Evolutionary conservation across 2,797 vertebrate genomes (phyloP), one percentile per base, ranked within the genome.

Genomic region (Lepidocolaptes lacrymiger): DNA sequence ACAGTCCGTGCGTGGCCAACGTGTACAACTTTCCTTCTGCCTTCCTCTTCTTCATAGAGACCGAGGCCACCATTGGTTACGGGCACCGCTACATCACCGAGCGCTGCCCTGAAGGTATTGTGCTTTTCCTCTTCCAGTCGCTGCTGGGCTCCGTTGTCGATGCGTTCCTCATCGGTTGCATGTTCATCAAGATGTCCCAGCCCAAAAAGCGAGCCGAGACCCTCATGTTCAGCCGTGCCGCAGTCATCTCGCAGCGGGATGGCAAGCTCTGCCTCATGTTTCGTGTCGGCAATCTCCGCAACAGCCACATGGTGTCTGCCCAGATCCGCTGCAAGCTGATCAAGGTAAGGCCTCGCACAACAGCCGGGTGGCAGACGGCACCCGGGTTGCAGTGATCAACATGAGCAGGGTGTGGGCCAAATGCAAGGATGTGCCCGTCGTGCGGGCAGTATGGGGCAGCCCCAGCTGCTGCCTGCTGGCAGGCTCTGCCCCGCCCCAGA

Each of bases 111-210:
- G 99, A 99, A 86, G 98, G 99, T 46, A 99, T 99, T 80, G 98
- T 99, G 91, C 98, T 99, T 23, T 99, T 99, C 95, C 98, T 99
- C 82, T 99, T 99, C 94, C 99, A 99, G 98, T 99, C 99, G 4
- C 96, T 99, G 75, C 96, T 99, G 88, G 99, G 99, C 18, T 99
- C 99, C 89, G 98, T 99, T 28, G 99, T 99, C 75, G 99, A 99
- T 36, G 99, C 99, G 3, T 99, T 99, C 85, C 98, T 99, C 59
- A 99, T 99, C 88, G 99, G 99, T 67, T 99, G 99, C 97, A 99
- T 99, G 99, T 99, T 99, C 97, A 99, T 99, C 95, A 99, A 99
- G 98, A 99, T 99, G 99, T 99, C 99, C 78, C 99, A 99, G 97
- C 99, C 99, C 41, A 99, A 99, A 97, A 99, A 99, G 96, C 98